Evolutionary conservation across 2,113 vertebrate species (phyloP).

Genomic region (Chamaetylas fuelleborni): DNA sequence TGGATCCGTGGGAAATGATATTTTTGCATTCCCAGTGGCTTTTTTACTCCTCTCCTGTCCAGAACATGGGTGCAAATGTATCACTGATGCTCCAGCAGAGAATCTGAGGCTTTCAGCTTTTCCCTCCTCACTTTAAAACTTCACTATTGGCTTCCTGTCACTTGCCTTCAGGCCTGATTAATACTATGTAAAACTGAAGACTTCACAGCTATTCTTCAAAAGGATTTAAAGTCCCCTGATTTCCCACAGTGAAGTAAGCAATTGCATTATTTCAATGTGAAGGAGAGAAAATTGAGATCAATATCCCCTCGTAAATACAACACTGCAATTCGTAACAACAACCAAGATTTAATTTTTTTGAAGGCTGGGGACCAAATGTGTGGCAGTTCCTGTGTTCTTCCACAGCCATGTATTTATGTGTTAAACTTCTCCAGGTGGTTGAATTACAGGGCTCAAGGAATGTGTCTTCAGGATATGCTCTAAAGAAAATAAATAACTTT

Average conservation of each 20-base stretch:
- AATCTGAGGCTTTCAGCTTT: background rate
- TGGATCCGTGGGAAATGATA: background rate
- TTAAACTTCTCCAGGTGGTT: background rate
- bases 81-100: background rate
- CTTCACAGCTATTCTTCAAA: conserved; percentile 47
- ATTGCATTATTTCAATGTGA: conserved; percentile 54
- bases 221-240: conserved; percentile 46
- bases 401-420: background rate
- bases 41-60: background rate
- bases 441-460: background rate
- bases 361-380: background rate
- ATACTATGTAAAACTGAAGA: conserved; percentile 53
- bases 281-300: conserved; percentile 58
- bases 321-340: conserved; percentile 30
- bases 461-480: background rate
- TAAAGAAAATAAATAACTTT: background rate
- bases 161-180: conserved; percentile 45
- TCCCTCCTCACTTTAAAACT: background rate
- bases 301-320: conserved; percentile 57
- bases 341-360: conserved; percentile 41
- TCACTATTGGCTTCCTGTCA: conserved; percentile 44
- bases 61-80: background rate
- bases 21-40: background rate
- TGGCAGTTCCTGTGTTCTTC: conserved; percentile 15
- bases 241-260: conserved; percentile 50